Evolutionary conservation across 2,888 invertebrate species (phyloP), one percentile per base, ranked within the genome.

Genomic region (Cryptocephalus primarius): DNA sequence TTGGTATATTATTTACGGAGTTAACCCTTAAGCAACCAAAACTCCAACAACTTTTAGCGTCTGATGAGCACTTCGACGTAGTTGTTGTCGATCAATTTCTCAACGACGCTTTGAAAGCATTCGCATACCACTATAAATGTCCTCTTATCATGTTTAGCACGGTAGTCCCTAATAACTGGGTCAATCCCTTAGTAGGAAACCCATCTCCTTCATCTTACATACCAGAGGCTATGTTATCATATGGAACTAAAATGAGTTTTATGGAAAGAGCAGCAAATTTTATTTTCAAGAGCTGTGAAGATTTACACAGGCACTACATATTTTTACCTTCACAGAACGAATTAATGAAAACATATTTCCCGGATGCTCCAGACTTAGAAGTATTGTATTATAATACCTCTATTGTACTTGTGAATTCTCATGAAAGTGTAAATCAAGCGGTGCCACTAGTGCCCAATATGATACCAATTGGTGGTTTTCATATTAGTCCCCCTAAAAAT

Each of bases 381-480:
- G 55, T 56, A 1, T 4, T 62, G 8, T 49, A 52, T 6, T 54
- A 56, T 42, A 63, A 65, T 43, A 52, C 55, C 1, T 62, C 64
- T 0, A 45, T 67, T 45, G 49, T 63, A 4, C 45, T 66, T 2
- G 8, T 60, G 10, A 65, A 65, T 46, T 60, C 61, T 1, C 79
- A 80, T 58, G 73, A 72, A 43, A 76, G 75, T 60, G 70, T 73
- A 43, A 72, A 74, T 45, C 55, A 65, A 8, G 68, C 77, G 1
- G 61, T 68, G 8, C 78, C 79, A 0, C 68, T 72, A 32, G 67
- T 77, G 4, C 79, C 79, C 0, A 77, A 75, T 57, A 68, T 77
- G 52, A 64, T 79, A 1, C 75, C 78, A 55, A 70, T 79, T 43
- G 79, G 78, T 13, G 79, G 79, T 33, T 59, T 73, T 43, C 79